Evolutionary conservation across 2,888 invertebrate genomes (phyloP).

Genomic region (Andricus curvator): DNA sequence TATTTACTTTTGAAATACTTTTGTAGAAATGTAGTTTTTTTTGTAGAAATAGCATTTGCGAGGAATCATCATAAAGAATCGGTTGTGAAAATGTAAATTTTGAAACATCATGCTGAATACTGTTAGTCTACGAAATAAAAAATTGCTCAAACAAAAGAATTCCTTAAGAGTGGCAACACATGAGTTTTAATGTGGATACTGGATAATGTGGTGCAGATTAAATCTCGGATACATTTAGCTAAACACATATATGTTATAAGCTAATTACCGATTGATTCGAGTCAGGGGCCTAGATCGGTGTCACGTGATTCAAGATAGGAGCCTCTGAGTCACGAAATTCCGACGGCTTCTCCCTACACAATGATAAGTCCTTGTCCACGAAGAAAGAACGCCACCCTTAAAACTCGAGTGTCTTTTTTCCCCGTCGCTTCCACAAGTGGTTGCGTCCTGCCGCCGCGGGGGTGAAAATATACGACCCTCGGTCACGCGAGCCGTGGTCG

Average conservation of each 20-base stretch:
- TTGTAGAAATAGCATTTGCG: no score
- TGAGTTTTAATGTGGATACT: no score
- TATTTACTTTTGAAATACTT: no score
- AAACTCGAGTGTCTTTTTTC: slow-evolving; percentile 11
- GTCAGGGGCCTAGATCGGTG: slow-evolving; percentile 1
- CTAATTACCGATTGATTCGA: slow-evolving; percentile 37
- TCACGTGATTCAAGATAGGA: slow-evolving; percentile 31
- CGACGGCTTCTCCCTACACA: slow-evolving; percentile 20
- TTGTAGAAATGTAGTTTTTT: no score
- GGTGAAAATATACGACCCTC: slow-evolving; percentile 35
- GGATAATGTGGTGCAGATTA: not conserved
- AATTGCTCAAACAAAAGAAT: no score
- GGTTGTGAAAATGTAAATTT: no score
- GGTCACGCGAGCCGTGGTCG: slow-evolving; percentile 41
- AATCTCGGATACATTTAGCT: not conserved
- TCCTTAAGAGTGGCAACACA: no score
- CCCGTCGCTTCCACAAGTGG: slow-evolving; percentile 72
- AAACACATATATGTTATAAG: not conserved
- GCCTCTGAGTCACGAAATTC: slow-evolving; percentile 27
- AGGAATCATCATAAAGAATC: no score
- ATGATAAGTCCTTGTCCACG: slow-evolving; percentile 19
- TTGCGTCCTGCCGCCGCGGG: slow-evolving; percentile 65
- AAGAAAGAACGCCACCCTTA: not conserved
- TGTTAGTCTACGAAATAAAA: no score
- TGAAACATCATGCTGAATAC: no score